Evolutionary conservation across 2,113 vertebrate genomes (phyloP).

Genomic region (Carassius auratus): DNA sequence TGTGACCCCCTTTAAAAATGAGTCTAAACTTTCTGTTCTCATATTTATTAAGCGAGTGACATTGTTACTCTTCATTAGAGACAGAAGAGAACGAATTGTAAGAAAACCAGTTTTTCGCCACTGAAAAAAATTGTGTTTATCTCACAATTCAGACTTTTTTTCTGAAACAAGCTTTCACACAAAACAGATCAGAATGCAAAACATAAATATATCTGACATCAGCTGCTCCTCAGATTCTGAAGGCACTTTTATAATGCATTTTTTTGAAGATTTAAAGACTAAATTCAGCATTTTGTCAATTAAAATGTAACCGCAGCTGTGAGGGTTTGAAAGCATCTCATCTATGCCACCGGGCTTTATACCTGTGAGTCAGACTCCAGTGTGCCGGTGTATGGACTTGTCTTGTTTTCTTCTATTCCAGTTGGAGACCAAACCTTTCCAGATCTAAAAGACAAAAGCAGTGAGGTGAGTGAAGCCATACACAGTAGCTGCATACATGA

Average conservation of each 20-base stretch:
- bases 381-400: slow-evolving; percentile 80
- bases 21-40: too few species aligned
- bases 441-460: slow-evolving; percentile 75
- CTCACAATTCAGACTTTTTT: too few species aligned
- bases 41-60: too few species aligned
- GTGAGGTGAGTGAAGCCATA: background rate
- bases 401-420: slow-evolving; percentile 84
- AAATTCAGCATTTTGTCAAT: background rate
- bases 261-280: background rate
- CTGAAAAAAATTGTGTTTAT: too few species aligned
- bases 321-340: background rate
- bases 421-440: slow-evolving; percentile 83
- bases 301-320: background rate
- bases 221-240: background rate
- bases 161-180: background rate
- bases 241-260: background rate
- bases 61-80: too few species aligned
- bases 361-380: slow-evolving; percentile 86
- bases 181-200: background rate
- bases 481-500: background rate
- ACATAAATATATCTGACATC: background rate
- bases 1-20: too few species aligned
- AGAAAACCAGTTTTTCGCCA: too few species aligned
- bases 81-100: too few species aligned
- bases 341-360: slow-evolving; percentile 44